phyloP scores from a whole-genome alignment of 2,888 invertebrate species.

The Xestia c-nigrum region DNA sequence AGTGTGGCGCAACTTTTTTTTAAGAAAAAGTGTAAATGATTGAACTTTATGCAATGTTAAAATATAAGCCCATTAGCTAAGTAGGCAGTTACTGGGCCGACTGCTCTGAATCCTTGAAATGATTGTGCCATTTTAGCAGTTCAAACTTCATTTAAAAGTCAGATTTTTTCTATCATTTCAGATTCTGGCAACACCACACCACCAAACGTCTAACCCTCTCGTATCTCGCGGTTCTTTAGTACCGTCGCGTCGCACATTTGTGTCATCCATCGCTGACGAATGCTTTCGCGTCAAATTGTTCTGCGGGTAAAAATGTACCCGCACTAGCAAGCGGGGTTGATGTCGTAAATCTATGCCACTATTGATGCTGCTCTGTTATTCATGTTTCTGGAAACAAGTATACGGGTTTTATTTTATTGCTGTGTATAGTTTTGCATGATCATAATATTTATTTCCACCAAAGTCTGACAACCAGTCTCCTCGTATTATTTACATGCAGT shows the following conservation, averaged over 20 bases:
- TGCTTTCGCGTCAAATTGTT: constrained; percentile 58
- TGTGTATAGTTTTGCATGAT: constrained; percentile 3
- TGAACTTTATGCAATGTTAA: too few species aligned
- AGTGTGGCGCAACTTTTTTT: background rate
- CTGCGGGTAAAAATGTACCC: constrained; percentile 51
- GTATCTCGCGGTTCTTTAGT: constrained; percentile 45
- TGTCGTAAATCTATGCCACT: constrained; percentile 52
- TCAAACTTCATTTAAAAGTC: background rate
- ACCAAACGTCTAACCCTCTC: constrained; percentile 51
- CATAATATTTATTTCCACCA: constrained; percentile 2
- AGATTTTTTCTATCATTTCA: background rate
- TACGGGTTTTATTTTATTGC: constrained; percentile 22
- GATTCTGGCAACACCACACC: constrained; percentile 44
- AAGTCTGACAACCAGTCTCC: background rate
- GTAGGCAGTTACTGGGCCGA: background rate
- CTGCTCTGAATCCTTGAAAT: background rate
- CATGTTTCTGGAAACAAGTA: constrained; percentile 29
- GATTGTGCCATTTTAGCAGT: background rate
- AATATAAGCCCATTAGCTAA: background rate
- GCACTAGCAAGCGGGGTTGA: constrained; percentile 27
- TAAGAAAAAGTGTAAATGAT: background rate
- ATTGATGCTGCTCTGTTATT: constrained; percentile 50
- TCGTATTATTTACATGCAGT: background rate
- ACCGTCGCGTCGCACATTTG: constrained; percentile 50
- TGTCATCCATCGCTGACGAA: constrained; percentile 62